Evolutionary conservation across 1,140 invertebrate genomes (phyloP), one percentile per base, ranked within the genome.

Genomic region (Drosophila burlai): DNA sequence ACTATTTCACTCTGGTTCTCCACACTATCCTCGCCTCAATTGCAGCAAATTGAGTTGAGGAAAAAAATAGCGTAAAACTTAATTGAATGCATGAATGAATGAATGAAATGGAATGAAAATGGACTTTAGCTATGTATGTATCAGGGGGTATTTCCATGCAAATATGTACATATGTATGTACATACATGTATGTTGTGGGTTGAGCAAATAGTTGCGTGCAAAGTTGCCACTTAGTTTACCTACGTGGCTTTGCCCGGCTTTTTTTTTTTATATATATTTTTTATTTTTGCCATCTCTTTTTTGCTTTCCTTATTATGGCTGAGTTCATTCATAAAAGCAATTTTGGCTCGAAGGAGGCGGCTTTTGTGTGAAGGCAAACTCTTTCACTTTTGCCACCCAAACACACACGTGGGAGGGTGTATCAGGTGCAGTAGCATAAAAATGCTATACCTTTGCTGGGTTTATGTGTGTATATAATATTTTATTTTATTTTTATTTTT

Each of bases 281-380:
- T n/a, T 55, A 31, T 46, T 38, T 29, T 34, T n/a, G 43, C 54
- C 21, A 47, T 68, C 50, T 80, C 36, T 64, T 40, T 43, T 55
- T 66, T 47, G 55, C 66, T 46, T 71, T 80, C 43, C 58, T 45
- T 76, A 43, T 50, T 63, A 40, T 52, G 76, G 59, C 65, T 85
- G 80, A 75, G 55, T 85, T 85, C 83, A 86, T 86, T 86, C 83
- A 86, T 89, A 89, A 86, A 83, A 87, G 54, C 59, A 52, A 73
- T 59, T 77, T 84, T 58, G 71, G 64, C 50, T 59, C 36, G 24
- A 34, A 45, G 26, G 46, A 38, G 49, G 40, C 74, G 57, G 83
- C 75, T 82, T 82, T 55, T 79, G 71, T 72, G 45, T 85, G 86
- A 80, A 80, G 66, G 26, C 55, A 71, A 68, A 74, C 76, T 79